phyloP scores from a whole-genome alignment of 2,888 invertebrate species.

The Orchesella flavescens region DNA sequence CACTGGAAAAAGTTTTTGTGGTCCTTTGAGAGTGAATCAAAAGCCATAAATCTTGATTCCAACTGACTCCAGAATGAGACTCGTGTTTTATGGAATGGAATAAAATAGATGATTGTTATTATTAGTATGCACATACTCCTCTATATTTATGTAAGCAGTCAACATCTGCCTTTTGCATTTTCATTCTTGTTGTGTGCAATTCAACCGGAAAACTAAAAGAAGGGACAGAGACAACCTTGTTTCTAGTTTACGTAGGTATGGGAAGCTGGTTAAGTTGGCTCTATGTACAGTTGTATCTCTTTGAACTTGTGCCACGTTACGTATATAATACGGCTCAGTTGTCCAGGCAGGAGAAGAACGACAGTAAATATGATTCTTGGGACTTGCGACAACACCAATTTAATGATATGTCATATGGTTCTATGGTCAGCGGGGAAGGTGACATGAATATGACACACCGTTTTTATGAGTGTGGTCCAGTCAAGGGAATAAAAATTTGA shows the following conservation, averaged over 20 bases:
- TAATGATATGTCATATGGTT: slow-evolving; percentile 61
- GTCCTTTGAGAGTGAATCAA: slow-evolving; percentile 62
- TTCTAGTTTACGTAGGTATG: slow-evolving; percentile 32
- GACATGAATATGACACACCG: slow-evolving; percentile 64
- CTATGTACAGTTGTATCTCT: neutral
- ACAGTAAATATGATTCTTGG: neutral
- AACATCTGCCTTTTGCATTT: slow-evolving; percentile 50
- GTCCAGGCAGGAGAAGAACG: neutral
- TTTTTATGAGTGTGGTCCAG: slow-evolving; percentile 44
- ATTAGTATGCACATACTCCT: slow-evolving; percentile 60
- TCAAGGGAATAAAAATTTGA: slow-evolving; percentile 59
- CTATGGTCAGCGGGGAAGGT: slow-evolving; percentile 61
- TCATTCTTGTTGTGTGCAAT: slow-evolving; percentile 32
- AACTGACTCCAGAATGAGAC: slow-evolving; percentile 69
- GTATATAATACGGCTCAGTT: neutral
- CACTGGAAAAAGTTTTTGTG: slow-evolving; percentile 44
- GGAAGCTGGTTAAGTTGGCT: neutral
- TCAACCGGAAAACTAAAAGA: slow-evolving; percentile 57
- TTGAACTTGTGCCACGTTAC: neutral
- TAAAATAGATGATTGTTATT: slow-evolving; percentile 70
- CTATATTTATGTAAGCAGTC: slow-evolving; percentile 18
- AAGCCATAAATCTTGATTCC: slow-evolving; percentile 68
- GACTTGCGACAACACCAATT: slow-evolving; percentile 42
- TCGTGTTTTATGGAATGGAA: slow-evolving; percentile 70
- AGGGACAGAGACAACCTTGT: slow-evolving; percentile 40